Evolutionary conservation across 2,113 vertebrate genomes (phyloP), one percentile per base, ranked within the genome.

Genomic region (Melanocharis versteri): DNA sequence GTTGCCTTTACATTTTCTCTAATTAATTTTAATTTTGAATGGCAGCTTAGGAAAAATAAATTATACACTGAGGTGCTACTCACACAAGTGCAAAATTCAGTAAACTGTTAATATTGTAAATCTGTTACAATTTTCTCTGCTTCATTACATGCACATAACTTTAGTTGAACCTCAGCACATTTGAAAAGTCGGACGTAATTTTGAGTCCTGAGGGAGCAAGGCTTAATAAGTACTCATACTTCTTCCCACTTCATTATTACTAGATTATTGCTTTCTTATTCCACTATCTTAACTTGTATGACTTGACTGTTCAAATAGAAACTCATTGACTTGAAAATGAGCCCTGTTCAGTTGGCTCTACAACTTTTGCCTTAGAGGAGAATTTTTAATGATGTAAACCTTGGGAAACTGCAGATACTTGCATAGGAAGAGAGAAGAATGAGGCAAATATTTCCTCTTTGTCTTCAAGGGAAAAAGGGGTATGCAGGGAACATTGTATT

Each of bases 271-370:
- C 83, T 93, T 97, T 96, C 84, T 96, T 76, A 95, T 85, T 92
- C 87, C 83, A 61, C 65, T 86, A 13, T 88, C 91, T 95, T 93
- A 93, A 91, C 86, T 97, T 78, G 70, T 62, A 92, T 66, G 73
- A 89, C 89, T 92, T 88, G 68, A 79, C 80, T 91, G 57, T 95
- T 97, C 94, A 97, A 96, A 94, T 64, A 96, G 95, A 95, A 62
- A 83, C 70, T 90, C 92, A 77, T 87, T 96, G 96, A 94, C 83
- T 87, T 94, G 87, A 95, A 98, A 97, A 96, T 92, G 82, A 97
- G 86, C 58, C 18, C 23, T 18, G 7, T 69, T 75, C 76, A 60
- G 58, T 89, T 91, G 69, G 66, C 80, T 82, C 57, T 91, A 82
- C 60, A 79, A 85, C 57, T 82, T 92, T 94, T 84, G 83, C 96